phyloP scores from a whole-genome alignment of 53 echinoderm and acorn worm species.

The Echinarachnius parma region DNA sequence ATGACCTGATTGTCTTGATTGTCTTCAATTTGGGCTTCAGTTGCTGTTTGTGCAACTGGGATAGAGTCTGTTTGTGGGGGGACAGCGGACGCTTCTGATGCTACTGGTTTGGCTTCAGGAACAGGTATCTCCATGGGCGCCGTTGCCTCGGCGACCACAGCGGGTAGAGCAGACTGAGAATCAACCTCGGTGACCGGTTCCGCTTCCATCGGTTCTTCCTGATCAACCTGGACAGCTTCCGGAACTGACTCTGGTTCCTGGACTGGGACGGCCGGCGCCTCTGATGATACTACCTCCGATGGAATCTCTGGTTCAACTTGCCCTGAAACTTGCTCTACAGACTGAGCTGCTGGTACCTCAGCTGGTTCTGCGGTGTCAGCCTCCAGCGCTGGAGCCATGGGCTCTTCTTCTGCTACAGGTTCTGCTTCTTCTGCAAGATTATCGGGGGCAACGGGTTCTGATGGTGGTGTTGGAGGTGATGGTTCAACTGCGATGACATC shows the following conservation, averaged over 20 bases:
- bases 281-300: background rate
- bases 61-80: constrained; percentile 20
- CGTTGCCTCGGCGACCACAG: background rate
- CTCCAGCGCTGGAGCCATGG: background rate
- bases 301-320: background rate
- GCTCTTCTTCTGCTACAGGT: background rate
- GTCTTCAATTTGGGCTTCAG: no score
- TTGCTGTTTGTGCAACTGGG: constrained; percentile 1
- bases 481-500: background rate
- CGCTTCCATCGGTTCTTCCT: background rate
- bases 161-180: constrained; percentile 15
- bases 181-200: constrained; percentile 10
- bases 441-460: background rate
- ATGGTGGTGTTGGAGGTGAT: background rate
- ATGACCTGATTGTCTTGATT: no score
- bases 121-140: constrained; percentile 36
- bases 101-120: constrained; percentile 1
- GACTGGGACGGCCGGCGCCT: background rate
- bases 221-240: constrained; percentile 1
- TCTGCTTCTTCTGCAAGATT: constrained; percentile 11
- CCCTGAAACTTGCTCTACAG: background rate
- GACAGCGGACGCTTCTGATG: constrained; percentile 1
- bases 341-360: background rate
- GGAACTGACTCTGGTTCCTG: background rate
- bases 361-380: background rate